A percentile compares a stretch with the other conserved stretches of the same genome.
Evolutionary conservation across 2,113 vertebrate genomes (phyloP).

Genomic region (Cavia porcellus): DNA sequence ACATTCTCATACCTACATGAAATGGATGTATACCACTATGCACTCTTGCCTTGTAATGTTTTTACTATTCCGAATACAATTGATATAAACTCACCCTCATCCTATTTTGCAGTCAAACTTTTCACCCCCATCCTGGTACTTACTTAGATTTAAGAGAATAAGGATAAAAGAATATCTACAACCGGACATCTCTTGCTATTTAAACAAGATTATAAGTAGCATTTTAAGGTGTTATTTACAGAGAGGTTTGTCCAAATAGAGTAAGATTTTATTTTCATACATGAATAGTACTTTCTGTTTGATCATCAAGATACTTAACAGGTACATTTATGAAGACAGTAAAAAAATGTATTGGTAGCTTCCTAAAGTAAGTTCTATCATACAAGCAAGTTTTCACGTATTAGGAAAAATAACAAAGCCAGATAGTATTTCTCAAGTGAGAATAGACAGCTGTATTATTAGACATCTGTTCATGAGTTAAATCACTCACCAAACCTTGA

Average conservation of each 20-base stretch:
- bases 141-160: not conserved
- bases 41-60: not conserved
- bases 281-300: not conserved
- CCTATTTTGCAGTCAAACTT: not conserved
- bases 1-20: not conserved
- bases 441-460: not conserved
- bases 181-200: not conserved
- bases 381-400: accelerated
- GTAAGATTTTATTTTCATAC: not conserved
- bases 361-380: not conserved
- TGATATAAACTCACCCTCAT: not conserved
- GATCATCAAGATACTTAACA: not conserved
- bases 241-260: not conserved
- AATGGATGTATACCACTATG: not conserved
- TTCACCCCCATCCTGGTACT: not conserved
- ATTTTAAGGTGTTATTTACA: not conserved
- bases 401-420: not conserved
- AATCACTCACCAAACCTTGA: not conserved
- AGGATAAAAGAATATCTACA: not conserved
- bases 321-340: not conserved
- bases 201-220: not conserved
- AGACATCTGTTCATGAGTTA: not conserved
- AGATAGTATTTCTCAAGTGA: not conserved
- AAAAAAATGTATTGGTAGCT: not conserved
- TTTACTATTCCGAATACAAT: not conserved